These are phyloP conservation scores for Akabosia matsudoensis DNA, from an alignment of 1,140 invertebrate genomes.

Conservation along the genomic window DNA sequence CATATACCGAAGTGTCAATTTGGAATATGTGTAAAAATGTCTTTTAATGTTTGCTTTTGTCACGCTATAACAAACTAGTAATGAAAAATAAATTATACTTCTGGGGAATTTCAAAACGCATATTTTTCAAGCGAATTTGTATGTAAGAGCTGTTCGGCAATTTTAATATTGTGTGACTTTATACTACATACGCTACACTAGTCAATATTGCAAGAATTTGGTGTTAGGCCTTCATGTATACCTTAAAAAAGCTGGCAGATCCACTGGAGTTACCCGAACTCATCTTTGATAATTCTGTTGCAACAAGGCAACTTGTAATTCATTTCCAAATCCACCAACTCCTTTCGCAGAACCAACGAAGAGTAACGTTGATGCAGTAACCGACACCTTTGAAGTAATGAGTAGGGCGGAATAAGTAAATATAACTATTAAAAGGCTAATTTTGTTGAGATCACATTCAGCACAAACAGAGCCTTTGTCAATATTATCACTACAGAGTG, in stretches of 20 bases:
- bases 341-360: background rate
- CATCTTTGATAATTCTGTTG: constrained; percentile 10
- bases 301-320: background rate
- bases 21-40: too few species aligned
- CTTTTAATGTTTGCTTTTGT: too few species aligned
- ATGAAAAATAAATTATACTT: too few species aligned
- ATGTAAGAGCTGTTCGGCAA: too few species aligned
- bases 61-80: too few species aligned
- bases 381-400: background rate
- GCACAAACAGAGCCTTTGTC: background rate
- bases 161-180: too few species aligned
- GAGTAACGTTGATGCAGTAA: background rate
- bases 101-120: too few species aligned
- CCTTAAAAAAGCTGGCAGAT: constrained; percentile 18
- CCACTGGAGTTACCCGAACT: constrained; percentile 19
- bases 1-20: too few species aligned
- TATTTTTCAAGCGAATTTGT: too few species aligned
- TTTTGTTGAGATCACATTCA: background rate
- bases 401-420: background rate
- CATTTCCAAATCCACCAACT: constrained; percentile 5
- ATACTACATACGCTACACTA: too few species aligned
- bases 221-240: background rate
- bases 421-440: background rate
- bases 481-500: too few species aligned
- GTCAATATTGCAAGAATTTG: too few species aligned